Base-by-base conservation (phyloP, 2,113 vertebrate genomes). In the Osmerus eperlanus region DNA sequence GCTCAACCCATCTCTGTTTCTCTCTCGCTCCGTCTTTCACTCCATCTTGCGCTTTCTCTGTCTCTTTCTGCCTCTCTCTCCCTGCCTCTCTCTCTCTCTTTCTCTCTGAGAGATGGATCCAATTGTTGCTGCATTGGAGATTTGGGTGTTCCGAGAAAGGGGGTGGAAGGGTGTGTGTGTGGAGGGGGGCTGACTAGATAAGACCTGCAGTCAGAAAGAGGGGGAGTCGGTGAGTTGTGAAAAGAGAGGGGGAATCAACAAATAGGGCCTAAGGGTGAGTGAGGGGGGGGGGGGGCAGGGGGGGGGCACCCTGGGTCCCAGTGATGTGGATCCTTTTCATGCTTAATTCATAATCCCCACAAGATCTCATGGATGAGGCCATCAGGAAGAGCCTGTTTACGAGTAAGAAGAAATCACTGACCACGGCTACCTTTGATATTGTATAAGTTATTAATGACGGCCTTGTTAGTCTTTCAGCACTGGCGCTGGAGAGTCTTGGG, bases 261-360 rank as follows among this genome's bases (percentile, higher is more conserved):
- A 15, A 87, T 72, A 81, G 21, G 73, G 83, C 84, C 82, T 78
- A 1, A 36, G 83, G 84, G 76, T 70, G 25, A 77, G 67, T 67
- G 60, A 63, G 70, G 32, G 28, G 60, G 28, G 60, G 54, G 19
- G 55, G 78, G 74, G 69, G 81, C 84, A 79, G 80, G 68, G 71
- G 73, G 78, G 71, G 65, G 81, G 81, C 54, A 78, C 78, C 78
- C 61, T 41, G 36, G 62, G 80, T 83, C 87, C 87, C 84, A 83
- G 71, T 92, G 91, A 91, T 85, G 86, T 90, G 78, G 51, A 71
- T 71, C 59, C 66, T 76, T 78, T 83, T 90, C 89, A 91, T 91
- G 76, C 85, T 85, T 91, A 86, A 91, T 91, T 91, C 87, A 92
- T 86, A 79, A 76, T 0, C 53, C 65, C 80, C 56, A 64, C 18